Percentiles rank a stretch among this genome's conserved stretches.
These are phyloP conservation scores for Diplazon laetatorius DNA, from an alignment of 2,888 invertebrate genomes.

Conservation along the genomic window DNA sequence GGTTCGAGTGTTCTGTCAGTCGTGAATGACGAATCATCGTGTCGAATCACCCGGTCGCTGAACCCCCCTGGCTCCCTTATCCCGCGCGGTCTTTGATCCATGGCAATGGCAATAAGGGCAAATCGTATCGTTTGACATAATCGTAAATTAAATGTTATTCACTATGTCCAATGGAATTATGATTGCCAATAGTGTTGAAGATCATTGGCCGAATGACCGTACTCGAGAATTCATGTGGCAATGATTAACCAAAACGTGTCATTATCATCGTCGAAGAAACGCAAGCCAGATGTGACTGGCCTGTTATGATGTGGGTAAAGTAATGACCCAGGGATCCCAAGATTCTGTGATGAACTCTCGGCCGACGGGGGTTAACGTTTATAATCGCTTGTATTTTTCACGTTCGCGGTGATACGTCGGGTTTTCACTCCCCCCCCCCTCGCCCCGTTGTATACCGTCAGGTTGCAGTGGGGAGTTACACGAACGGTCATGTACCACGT, in stretches of 20 bases:
- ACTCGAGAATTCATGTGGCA: background rate
- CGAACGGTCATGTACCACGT: slow-evolving; percentile 36
- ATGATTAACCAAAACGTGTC: background rate
- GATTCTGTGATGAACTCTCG: slow-evolving; percentile 51
- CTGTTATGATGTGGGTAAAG: background rate
- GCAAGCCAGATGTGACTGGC: background rate
- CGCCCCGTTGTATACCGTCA: slow-evolving; percentile 8
- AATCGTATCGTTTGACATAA: slow-evolving; percentile 43
- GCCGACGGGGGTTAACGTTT: slow-evolving; percentile 58
- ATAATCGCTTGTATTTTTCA: slow-evolving; percentile 43
- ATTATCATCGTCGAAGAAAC: slow-evolving; percentile 9
- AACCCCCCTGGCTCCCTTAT: slow-evolving; percentile 15
- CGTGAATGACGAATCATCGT: slow-evolving; percentile 52
- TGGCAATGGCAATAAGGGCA: slow-evolving; percentile 33
- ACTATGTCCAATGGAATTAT: background rate
- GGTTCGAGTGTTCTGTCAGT: slow-evolving; percentile 31
- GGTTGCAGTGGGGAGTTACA: slow-evolving; percentile 41
- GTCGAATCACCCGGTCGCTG: slow-evolving; percentile 28
- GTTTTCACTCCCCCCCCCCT: no score
- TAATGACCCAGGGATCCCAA: no score
- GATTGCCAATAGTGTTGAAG: no score
- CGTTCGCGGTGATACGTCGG: slow-evolving; percentile 37
- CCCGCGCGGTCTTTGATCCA: background rate
- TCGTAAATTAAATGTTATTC: slow-evolving; percentile 37
- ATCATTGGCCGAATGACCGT: background rate